phyloP scores from a whole-genome alignment of 2,797 vertebrate species.

The Taenioides sp. region DNA sequence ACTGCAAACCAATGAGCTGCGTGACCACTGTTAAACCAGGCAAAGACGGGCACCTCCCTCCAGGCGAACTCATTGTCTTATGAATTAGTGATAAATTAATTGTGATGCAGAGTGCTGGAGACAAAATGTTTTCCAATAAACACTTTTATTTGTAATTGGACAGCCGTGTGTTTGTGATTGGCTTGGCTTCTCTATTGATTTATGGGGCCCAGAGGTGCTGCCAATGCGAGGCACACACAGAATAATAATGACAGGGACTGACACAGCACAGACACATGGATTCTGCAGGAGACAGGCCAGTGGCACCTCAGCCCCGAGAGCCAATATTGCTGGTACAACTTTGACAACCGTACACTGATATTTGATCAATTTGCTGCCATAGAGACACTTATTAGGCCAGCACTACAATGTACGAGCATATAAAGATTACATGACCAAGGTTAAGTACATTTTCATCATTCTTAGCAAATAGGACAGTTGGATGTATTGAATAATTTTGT shows the following conservation, averaged over 20 bases:
- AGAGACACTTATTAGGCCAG: background rate
- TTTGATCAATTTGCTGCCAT: background rate
- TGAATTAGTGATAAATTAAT: slow-evolving; percentile 61
- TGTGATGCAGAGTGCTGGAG: slow-evolving; percentile 27
- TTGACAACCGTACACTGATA: background rate
- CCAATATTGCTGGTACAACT: background rate
- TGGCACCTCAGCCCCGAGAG: slow-evolving; percentile 13
- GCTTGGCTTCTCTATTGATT: slow-evolving; percentile 58
- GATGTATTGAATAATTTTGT: no score
- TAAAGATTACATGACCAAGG: background rate
- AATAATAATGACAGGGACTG: slow-evolving; percentile 43
- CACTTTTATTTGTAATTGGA: slow-evolving; percentile 33
- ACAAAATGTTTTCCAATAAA: slow-evolving; percentile 51
- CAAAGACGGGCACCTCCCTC: slow-evolving; percentile 24
- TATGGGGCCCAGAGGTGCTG: slow-evolving; percentile 35
- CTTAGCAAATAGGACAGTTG: no score
- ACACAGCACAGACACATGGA: slow-evolving; percentile 25
- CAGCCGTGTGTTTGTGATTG: slow-evolving; percentile 39
- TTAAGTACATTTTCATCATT: background rate
- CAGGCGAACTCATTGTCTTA: slow-evolving; percentile 44
- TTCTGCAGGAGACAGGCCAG: slow-evolving; percentile 42
- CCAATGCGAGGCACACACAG: slow-evolving; percentile 30
- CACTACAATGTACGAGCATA: background rate
- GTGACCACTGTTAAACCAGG: slow-evolving; percentile 30
- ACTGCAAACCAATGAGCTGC: slow-evolving; percentile 42